Conservation (phyloP, 1,140 invertebrate species). For the Lepidurus arcticus region DNA sequence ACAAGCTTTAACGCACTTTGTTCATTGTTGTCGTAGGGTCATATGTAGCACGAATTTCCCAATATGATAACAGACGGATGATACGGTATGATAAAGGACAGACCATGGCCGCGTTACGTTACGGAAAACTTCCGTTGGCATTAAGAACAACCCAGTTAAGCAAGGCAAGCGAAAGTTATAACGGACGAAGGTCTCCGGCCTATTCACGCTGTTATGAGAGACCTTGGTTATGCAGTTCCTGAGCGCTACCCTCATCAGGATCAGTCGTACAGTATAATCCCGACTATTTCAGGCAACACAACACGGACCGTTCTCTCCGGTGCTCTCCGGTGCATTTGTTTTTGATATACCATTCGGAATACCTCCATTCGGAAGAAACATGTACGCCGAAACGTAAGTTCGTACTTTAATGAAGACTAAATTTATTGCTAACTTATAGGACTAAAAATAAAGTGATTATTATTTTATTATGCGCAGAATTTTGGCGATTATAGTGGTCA, state of each 20-base stretch:
- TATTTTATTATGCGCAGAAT: not conserved
- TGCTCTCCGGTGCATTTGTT: not conserved
- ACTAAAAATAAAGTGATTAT: not conserved
- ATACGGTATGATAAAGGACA: not conserved
- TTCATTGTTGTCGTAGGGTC: no score
- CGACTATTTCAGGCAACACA: no score
- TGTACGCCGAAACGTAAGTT: slow-evolving; percentile 14
- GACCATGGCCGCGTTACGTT: not conserved
- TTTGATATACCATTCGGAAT: not conserved
- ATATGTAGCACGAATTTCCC: no score
- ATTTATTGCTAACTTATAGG: not conserved
- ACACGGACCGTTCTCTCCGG: no score
- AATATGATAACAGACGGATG: no score
- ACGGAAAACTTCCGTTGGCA: not conserved
- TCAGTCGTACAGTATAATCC: no score
- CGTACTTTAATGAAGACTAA: not conserved
- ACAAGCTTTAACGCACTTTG: no score
- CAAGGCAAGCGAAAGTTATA: slow-evolving; percentile 18
- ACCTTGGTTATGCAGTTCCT: not conserved
- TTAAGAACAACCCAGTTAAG: not conserved
- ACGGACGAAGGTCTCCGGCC: not conserved
- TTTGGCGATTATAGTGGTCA: slow-evolving; percentile 2
- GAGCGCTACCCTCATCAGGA: not conserved
- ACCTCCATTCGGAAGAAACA: not conserved
- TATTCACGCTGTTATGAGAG: not conserved